phyloP scores from a whole-genome alignment of 2,113 vertebrate species.

The Nothocercus julius region DNA sequence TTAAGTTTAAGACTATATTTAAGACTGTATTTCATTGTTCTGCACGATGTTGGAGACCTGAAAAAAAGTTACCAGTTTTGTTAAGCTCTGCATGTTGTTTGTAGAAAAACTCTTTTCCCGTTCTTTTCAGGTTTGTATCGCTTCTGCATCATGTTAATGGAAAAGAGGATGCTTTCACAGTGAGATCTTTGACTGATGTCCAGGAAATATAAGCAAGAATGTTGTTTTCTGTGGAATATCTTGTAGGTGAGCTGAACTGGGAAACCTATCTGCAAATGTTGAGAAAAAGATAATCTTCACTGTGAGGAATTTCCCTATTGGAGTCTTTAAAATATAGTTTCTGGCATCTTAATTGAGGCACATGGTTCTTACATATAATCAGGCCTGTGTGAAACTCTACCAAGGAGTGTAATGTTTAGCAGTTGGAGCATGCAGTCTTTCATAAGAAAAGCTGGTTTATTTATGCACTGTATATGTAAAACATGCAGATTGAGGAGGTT shows the following conservation, averaged over 20 bases:
- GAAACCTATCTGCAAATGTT: background rate
- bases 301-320: background rate
- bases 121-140: background rate
- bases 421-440: background rate
- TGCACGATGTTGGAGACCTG: background rate
- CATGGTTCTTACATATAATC: background rate
- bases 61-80: background rate
- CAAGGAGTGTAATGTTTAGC: background rate
- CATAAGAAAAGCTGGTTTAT: background rate
- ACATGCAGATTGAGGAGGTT: background rate
- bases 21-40: background rate
- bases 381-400: background rate
- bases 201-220: background rate
- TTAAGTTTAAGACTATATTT: background rate
- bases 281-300: background rate
- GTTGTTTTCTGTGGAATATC: background rate
- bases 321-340: background rate
- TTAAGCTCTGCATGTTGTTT: background rate
- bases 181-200: background rate
- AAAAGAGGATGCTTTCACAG: background rate
- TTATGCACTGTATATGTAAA: too few species aligned
- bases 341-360: background rate
- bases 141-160: background rate
- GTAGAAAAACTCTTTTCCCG: background rate
- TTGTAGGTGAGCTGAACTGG: background rate